Conservation (phyloP, 2,113 vertebrate species). For the Gymnocephalus cernua region DNA sequence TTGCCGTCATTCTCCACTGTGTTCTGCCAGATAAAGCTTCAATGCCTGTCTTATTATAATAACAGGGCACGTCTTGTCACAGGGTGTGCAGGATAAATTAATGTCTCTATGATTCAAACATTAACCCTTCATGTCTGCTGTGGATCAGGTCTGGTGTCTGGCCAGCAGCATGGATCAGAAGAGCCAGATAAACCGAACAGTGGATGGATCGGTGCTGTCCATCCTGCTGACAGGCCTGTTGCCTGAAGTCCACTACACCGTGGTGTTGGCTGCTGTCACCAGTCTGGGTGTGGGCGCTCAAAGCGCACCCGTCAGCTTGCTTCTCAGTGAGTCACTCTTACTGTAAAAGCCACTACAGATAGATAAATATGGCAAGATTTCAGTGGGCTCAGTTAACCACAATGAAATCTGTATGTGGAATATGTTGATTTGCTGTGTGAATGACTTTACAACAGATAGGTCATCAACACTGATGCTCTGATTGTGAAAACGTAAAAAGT, state of each 20-base stretch:
- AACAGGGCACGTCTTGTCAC: not conserved
- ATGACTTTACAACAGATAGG: not conserved
- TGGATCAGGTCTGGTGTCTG: constrained; percentile 93
- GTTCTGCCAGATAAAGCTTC: constrained; percentile 24
- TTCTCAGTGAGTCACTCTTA: constrained; percentile 88
- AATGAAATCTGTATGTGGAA: constrained; percentile 13
- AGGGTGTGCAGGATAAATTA: not conserved
- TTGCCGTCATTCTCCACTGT: constrained; percentile 12
- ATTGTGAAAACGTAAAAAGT: not conserved
- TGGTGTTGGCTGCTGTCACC: constrained; percentile 91
- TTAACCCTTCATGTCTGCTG: constrained; percentile 11
- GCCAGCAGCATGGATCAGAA: constrained; percentile 86
- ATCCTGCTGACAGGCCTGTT: constrained; percentile 87
- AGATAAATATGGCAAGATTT: constrained; percentile 18
- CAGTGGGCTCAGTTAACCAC: not conserved
- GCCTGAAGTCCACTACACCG: constrained; percentile 87
- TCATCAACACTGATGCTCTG: not conserved
- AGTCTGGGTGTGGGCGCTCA: constrained; percentile 87
- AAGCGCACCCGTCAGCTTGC: constrained; percentile 87
- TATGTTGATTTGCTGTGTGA: constrained; percentile 3
- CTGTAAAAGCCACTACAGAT: constrained; percentile 29
- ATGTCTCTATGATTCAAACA: constrained; percentile 1
- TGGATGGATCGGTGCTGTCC: constrained; percentile 86
- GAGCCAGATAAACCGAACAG: constrained; percentile 91
- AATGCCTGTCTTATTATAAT: not conserved